phyloP scores from a whole-genome alignment of 2,113 vertebrate species.

The Cricetomys ansorgei region DNA sequence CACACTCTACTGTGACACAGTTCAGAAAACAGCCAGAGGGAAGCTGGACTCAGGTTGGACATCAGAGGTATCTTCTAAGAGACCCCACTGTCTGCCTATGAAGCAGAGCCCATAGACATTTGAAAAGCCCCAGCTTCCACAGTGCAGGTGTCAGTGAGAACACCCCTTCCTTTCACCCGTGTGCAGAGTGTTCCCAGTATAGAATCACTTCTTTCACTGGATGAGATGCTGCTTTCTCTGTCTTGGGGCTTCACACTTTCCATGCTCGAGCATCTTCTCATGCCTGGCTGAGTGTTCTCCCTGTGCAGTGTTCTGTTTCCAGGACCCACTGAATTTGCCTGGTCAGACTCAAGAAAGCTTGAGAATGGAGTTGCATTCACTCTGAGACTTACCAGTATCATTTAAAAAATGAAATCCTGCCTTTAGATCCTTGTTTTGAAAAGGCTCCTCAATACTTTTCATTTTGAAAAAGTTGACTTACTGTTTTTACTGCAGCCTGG shows the following conservation, averaged over 20 bases:
- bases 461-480: neutral
- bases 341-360: neutral
- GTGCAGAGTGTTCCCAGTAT: neutral
- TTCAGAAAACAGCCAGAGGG: neutral
- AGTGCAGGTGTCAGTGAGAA: neutral
- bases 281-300: neutral
- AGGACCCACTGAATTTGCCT: neutral
- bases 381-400: neutral
- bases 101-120: neutral
- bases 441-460: slow-evolving; percentile 28
- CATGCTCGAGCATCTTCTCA: neutral
- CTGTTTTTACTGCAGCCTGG: slow-evolving; percentile 34
- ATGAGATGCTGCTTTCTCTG: neutral
- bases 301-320: neutral
- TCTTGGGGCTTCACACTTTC: neutral
- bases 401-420: neutral
- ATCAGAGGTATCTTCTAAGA: neutral
- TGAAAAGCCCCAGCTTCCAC: neutral
- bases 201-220: neutral
- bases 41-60: neutral
- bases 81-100: neutral
- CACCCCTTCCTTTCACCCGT: neutral
- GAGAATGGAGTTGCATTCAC: neutral
- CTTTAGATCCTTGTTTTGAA: slow-evolving; percentile 9
- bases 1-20: neutral